Evolutionary conservation across 2,888 invertebrate genomes (phyloP), one percentile per base, ranked within the genome.

Genomic region (Gari tellinella): DNA sequence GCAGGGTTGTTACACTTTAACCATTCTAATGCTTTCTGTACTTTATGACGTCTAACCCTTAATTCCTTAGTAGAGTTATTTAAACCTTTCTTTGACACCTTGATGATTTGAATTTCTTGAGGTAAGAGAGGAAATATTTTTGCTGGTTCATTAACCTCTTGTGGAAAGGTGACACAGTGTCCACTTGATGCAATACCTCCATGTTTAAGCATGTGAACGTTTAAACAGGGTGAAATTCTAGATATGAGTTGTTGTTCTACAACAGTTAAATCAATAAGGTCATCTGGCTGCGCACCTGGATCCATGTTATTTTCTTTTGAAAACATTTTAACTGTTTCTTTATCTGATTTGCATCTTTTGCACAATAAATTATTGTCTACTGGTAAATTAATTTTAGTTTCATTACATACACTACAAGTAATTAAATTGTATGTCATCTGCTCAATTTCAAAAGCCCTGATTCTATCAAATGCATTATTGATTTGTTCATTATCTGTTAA

Each of bases 111-210:
- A 17, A 70, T 74, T 58, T 69, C 60, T 48, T 69, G 17, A n/a
- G 74, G 69, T 7, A 69, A 41, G 19, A 37, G 43, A 38, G 52
- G 65, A 19, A 62, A 53, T 7, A 65, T 61, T 52, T 45, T 14
- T 14, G 69, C 78, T 25, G 73, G 73, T 58, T 78, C 70, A 64
- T 69, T 67, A 12, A 78, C 26, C 12, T 57, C 66, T 51, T 78
- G 69, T 3, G 72, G 77, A 57, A 77, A 77, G 14, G 77, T 58
- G 8, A 78, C 73, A 63, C 70, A 72, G 37, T 74, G 72, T 23
- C 66, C 66, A 49, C 37, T 62, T 8, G 62, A n/a, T 17, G 62
- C 72, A 15, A 62, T 66, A 1, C 46, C 63, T 0, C 72, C 72
- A 58, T 72, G 72, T 49, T 72, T 67, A 1, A 72, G 43, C 67